Conservation (phyloP, 2,113 vertebrate genomes). For the rat (Rattus norvegicus) region DNA sequence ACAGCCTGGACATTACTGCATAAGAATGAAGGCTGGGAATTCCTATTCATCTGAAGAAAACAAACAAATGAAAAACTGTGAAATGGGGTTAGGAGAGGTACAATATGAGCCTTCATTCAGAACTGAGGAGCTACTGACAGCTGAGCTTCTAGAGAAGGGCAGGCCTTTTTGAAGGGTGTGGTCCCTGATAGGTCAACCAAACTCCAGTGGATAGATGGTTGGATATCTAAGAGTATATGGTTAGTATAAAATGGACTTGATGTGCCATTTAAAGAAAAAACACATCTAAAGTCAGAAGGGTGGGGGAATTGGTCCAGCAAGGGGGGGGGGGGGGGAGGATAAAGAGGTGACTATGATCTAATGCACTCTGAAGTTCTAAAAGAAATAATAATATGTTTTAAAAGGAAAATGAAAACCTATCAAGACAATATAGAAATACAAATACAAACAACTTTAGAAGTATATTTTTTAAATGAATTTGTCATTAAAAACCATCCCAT, state of each 20-base stretch:
- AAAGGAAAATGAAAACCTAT: background rate
- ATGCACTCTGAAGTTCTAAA: background rate
- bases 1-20: background rate
- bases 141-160: background rate
- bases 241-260: background rate
- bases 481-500: background rate
- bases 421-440: conserved; percentile 10
- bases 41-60: background rate
- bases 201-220: background rate
- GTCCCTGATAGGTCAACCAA: too few relatives aligned
- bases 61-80: background rate
- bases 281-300: background rate
- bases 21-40: background rate
- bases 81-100: too few relatives aligned
- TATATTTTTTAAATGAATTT: background rate
- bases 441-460: background rate
- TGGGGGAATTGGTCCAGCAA: background rate
- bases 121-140: background rate
- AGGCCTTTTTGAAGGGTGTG: background rate
- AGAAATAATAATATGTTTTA: background rate
- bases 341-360: background rate
- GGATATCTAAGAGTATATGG: background rate
- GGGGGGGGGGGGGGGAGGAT: background rate
- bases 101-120: background rate
- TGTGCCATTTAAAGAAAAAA: background rate